These are phyloP conservation scores for Microcaecilia unicolor DNA, from an alignment of 2,797 vertebrate species.

Conservation along the genomic window DNA sequence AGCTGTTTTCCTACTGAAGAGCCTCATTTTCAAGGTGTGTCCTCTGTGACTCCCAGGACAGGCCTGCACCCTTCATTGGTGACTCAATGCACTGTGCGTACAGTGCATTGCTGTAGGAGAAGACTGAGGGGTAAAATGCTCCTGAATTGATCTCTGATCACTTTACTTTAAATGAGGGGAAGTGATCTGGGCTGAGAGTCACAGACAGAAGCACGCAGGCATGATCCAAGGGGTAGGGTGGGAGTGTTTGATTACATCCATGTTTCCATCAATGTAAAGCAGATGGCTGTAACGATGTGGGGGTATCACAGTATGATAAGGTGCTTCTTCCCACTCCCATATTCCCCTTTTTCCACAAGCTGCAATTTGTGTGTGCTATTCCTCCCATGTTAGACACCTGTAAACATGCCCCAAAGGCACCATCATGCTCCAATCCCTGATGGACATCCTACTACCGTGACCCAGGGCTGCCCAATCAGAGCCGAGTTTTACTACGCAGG, in stretches of 20 bases:
- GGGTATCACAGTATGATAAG: conserved; percentile 46
- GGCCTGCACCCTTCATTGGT: too few relatives aligned
- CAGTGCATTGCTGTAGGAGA: too few relatives aligned
- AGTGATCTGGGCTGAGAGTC: conserved; percentile 17
- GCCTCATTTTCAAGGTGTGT: too few relatives aligned
- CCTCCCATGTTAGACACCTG: conserved; percentile 16
- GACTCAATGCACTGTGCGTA: too few relatives aligned
- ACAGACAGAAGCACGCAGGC: too few relatives aligned
- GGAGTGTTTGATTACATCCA: too few relatives aligned
- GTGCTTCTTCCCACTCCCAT: conserved; percentile 43
- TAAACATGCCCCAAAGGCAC: conserved; percentile 30
- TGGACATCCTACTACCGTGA: conserved; percentile 45
- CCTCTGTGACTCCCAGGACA: too few relatives aligned
- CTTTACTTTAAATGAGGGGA: conserved; percentile 24
- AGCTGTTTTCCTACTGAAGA: too few relatives aligned
- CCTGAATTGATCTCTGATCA: too few relatives aligned
- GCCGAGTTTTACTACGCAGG: conserved; percentile 26
- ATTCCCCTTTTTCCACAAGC: conserved; percentile 18
- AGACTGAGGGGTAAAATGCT: too few relatives aligned
- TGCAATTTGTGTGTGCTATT: conserved; percentile 20
- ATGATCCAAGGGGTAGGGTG: conserved; percentile 27
- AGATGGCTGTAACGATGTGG: conserved; percentile 27
- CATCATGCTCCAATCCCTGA: conserved; percentile 42
- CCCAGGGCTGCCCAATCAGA: conserved; percentile 47
- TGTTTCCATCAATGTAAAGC: too few relatives aligned